phyloP scores from a whole-genome alignment of 2,113 vertebrate species.

The Corvus cornix region DNA sequence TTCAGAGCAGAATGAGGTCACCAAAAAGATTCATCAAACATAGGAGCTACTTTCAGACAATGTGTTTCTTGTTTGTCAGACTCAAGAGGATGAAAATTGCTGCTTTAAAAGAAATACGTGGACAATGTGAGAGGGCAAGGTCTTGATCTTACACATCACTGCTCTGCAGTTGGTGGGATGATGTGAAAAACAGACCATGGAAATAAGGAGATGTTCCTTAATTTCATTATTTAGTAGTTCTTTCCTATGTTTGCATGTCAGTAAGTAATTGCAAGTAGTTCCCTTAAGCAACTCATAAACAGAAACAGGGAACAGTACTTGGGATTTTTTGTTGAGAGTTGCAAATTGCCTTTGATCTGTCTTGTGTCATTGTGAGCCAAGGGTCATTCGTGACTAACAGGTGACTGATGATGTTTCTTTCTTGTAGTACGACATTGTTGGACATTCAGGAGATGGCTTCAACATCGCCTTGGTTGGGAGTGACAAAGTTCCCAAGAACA shows the following conservation, averaged over 20 bases:
- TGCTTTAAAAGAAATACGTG: not conserved
- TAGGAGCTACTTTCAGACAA: slow-evolving; percentile 4
- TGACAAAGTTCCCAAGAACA: slow-evolving; percentile 87
- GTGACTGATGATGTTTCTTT: slow-evolving; percentile 50
- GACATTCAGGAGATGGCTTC: slow-evolving; percentile 92
- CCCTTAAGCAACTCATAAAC: not conserved
- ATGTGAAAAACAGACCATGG: not conserved
- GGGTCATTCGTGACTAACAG: not conserved
- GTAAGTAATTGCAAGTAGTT: not conserved
- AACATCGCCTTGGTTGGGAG: slow-evolving; percentile 83
- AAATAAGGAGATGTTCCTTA: slow-evolving; percentile 6
- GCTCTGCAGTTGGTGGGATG: not conserved
- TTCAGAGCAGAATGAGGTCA: slow-evolving; percentile 19
- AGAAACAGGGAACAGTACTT: not conserved
- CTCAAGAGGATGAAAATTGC: not conserved
- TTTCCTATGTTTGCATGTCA: not conserved
- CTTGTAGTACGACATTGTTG: slow-evolving; percentile 88
- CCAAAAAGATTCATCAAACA: not conserved
- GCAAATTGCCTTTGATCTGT: slow-evolving; percentile 4
- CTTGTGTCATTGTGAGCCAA: not conserved
- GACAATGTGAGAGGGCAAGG: not conserved
- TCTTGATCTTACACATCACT: not conserved
- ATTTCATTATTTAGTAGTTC: not conserved
- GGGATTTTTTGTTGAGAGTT: not conserved
- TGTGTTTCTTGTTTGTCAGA: slow-evolving; percentile 27